Base-by-base conservation (phyloP, 2,113 vertebrate genomes). In the Falcunculus frontatus region DNA sequence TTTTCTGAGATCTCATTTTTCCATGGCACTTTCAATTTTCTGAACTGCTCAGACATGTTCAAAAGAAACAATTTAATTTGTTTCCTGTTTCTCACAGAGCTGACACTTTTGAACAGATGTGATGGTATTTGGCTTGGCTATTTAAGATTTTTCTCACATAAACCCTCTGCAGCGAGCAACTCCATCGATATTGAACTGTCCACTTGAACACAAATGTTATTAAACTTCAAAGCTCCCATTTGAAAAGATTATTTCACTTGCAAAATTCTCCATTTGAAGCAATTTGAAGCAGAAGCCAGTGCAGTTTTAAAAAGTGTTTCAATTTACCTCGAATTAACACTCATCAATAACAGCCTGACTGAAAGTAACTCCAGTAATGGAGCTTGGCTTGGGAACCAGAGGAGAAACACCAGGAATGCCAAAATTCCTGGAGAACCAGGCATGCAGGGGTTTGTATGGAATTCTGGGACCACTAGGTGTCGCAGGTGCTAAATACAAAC, bases 391-490 rank as follows among this genome's bases (percentile, higher is more conserved):
- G 42, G 4, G 6, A 41, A 41, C 0, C 0, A 1, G 39, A n/a
- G 56, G 20, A 63, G 52, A 11, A 84, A 21, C 25, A 18, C 1
- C 0, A 65, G 27, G 64, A 37, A 4, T 8, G 44, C 14, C 37
- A 25, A 1, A 26, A 83, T 8, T 37, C 63, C 72, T 19, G 46
- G 9, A 84, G 50, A 79, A 19, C 0, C 23, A 19, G 35, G 57
- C 7, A 29, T 4, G 2, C 35, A 18, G 6, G 33, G 68, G 2
- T 39, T 5, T 85, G 59, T 15, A 13, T 35, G 52, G 23, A 83
- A 35, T 22, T 11, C 68, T 20, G 41, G 59, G 26, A 87, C 95
- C 97, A 95, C 95, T 94, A 96, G 97, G 90, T 96, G 97, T 94
- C 97, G 91, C 47, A 60, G 87, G 72, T 85, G 97, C 88, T 88